Conservation (phyloP, 2,888 invertebrate species). For the Branchipolynoe longqiensis region DNA sequence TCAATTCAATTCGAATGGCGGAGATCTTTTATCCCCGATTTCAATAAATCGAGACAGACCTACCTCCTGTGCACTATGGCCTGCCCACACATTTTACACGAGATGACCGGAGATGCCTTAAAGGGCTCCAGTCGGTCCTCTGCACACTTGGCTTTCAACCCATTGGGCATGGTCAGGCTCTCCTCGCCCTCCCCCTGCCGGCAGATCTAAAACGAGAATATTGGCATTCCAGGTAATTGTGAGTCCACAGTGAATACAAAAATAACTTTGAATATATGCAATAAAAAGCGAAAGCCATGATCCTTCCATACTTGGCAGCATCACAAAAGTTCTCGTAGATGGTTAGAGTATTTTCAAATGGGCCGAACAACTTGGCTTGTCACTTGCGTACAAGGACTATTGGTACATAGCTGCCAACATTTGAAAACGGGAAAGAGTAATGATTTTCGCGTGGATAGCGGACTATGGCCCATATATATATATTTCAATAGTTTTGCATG, state of each 20-base stretch:
- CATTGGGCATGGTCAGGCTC: not conserved
- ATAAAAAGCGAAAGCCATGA: not conserved
- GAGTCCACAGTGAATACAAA: not conserved
- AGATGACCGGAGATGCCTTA: not conserved
- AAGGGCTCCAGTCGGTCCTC: slow-evolving; percentile 21
- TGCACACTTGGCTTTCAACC: not conserved
- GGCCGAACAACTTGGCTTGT: no score
- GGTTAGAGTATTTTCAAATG: no score
- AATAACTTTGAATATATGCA: not conserved
- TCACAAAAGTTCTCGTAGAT: no score
- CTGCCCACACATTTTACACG: slow-evolving; percentile 29
- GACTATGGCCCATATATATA: no score
- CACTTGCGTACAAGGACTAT: no score
- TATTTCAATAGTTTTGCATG: no score
- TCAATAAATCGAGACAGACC: not conserved
- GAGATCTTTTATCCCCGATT: no score
- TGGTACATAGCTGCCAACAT: no score
- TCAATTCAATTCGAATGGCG: no score
- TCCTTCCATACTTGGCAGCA: no score
- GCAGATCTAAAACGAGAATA: slow-evolving; percentile 4
- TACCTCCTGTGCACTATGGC: slow-evolving; percentile 27
- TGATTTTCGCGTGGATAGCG: no score
- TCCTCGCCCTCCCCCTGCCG: not conserved
- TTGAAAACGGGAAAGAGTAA: no score
- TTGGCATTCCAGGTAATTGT: not conserved